Evolutionary conservation across 2,888 invertebrate genomes (phyloP).

Genomic region (Anodontia alba): DNA sequence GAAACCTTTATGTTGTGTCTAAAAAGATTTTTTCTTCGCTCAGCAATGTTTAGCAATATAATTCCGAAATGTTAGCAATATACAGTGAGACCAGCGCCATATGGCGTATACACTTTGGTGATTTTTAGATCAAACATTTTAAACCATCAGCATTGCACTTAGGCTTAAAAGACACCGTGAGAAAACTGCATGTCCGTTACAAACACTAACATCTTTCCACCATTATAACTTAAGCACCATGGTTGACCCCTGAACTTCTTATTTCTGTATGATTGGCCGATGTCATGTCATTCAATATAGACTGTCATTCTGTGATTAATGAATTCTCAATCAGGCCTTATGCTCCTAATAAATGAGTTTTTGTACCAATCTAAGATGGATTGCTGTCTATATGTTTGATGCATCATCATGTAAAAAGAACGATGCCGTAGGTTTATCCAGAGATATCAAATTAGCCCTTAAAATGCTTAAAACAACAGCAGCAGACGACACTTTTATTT

Average conservation of each 20-base stretch:
- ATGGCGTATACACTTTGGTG: too few species aligned
- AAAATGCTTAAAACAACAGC: too few species aligned
- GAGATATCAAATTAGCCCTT: too few species aligned
- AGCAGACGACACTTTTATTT: too few species aligned
- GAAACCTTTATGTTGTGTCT: too few species aligned
- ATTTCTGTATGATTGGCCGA: conserved; percentile 45
- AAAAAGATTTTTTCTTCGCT: too few species aligned
- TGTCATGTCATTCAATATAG: conserved; percentile 55
- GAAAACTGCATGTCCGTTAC: background rate
- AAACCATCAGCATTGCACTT: too few species aligned
- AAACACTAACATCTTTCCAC: background rate
- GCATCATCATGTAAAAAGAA: background rate
- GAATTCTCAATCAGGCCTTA: conserved; percentile 49
- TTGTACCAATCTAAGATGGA: conserved; percentile 13
- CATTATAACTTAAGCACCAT: conserved; percentile 3
- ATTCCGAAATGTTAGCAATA: too few species aligned
- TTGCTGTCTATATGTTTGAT: background rate
- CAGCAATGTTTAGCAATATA: too few species aligned
- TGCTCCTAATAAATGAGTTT: conserved; percentile 26
- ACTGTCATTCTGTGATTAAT: conserved; percentile 59
- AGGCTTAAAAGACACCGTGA: background rate
- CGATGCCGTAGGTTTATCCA: background rate
- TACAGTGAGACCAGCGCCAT: too few species aligned
- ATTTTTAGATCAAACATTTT: too few species aligned
- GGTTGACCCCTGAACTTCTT: conserved; percentile 38